Base-by-base conservation (phyloP, 2,888 invertebrate genomes). In the Agriopis aurantiaria region DNA sequence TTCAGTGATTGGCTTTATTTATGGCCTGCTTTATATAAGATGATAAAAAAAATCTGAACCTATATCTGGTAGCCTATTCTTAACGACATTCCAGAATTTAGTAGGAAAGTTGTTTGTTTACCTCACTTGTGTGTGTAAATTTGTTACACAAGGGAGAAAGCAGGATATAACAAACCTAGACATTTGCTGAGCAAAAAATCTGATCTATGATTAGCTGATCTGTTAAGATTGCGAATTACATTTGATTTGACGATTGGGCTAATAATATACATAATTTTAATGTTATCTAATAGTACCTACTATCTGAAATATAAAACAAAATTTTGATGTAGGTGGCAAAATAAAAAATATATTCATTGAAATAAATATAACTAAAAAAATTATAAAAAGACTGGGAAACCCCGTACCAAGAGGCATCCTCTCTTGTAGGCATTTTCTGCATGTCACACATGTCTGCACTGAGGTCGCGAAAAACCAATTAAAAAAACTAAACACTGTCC, bases 401-500 rank as follows among this genome's bases (percentile, higher is more conserved):
- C 77, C 73, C 82, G 85, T 93, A 93, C 93, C 93, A 92, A 84
- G 91, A 87, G 82, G 87, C 86, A 88, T 93, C 93, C 73, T 91
- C 92, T 87, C 85, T 89, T 74, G 88, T 81, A 69, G 90, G 91
- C 90, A 93, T 89, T 84, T 93, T 92, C 90, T 93, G 94, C 93
- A 93, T 93, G 84, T 93, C 94, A 77, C 94, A 93, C 93, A 93
- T 93, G 75, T 80, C 83, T 56, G 57, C 57, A 57, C 57, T 45
- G 82, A 62, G 10, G 57, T 49, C 78, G 79, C 73, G 88, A 85
- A 84, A 88, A 82, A 78, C 75, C 84, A 83, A 80, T 76, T 88
- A 12, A 85, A 84, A 83, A 71, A 72, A 72, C 70, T 57, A 69
- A 72, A 64, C 69, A 70, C 61, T 72, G 72, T 88, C 85, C 90